Evolutionary conservation across 2,113 vertebrate genomes (phyloP), one percentile per base, ranked within the genome.

Genomic region (Lamprotornis superbus): DNA sequence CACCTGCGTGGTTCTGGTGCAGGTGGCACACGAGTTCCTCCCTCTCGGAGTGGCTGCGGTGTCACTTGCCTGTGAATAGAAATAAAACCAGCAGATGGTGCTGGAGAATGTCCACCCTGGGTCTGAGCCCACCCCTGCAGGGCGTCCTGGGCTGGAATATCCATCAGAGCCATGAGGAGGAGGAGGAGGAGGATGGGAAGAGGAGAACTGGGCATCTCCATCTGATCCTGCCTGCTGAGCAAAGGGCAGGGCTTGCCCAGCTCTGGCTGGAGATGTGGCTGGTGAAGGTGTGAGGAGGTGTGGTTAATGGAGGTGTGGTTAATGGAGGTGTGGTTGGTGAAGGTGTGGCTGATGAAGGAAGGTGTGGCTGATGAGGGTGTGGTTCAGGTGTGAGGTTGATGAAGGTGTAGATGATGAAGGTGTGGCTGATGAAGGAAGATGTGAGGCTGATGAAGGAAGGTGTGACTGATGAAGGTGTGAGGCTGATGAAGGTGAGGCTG

Each of bases 21-120:
- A 42, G 81, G 17, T 47, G 83, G 28, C 60, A 10, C 60, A 8
- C 3, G 0, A 5, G 33, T 49, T 44, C 57, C 70, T 25, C 19
- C 33, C 27, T 23, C 17, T 33, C 22, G 7, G 15, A 74, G 7
- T 22, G 79, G 31, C 71, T 24, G 18, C 5, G 4, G 31, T 2
- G 12, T 33, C 35, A 1, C 19, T 24, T 10, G 46, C 47, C 40
- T 80, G 88, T 93, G 57, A 49, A 12, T 0, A 73, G 91, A 3
- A 7, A 20, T 12, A 1, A 55, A 46, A 17, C 87, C 93, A 91
- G 91, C 89, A 95, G 96, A 83, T 95, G 94, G 93, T 87, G 94
- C 94, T 88, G 11, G 28, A 94, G 95, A 90, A 91, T 47, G 53
- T 2, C 2, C 75, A 40, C 92, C 90, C 39, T 13, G 78, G 3